Conservation (phyloP, 2,888 invertebrate genomes). For the Scotopteryx bipunctaria region DNA sequence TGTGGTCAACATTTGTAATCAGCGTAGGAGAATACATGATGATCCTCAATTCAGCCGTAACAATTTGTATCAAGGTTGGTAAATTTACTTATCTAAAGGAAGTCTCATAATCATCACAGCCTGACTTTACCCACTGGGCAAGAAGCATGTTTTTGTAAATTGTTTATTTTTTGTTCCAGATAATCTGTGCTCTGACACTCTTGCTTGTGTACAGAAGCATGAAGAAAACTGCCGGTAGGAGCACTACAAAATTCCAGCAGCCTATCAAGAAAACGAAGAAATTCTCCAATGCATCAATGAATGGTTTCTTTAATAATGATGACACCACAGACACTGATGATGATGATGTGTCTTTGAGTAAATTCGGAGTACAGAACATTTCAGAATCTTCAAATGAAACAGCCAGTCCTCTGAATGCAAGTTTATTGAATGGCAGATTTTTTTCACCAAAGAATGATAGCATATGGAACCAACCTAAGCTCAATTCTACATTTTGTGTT, state of each 20-base stretch:
- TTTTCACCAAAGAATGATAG: slow-evolving; percentile 66
- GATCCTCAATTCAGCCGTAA: slow-evolving; percentile 51
- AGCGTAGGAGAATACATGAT: slow-evolving; percentile 53
- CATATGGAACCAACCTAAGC: slow-evolving; percentile 68
- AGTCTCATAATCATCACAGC: no score
- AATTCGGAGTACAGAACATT: slow-evolving; percentile 71
- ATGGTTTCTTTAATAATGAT: slow-evolving; percentile 55
- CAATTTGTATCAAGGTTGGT: slow-evolving; percentile 68
- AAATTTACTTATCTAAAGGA: no score
- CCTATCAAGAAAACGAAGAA: slow-evolving; percentile 63
- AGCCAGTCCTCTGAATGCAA: slow-evolving; percentile 52
- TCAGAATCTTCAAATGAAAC: slow-evolving; percentile 72
- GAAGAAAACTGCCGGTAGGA: slow-evolving; percentile 43
- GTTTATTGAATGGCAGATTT: slow-evolving; percentile 61
- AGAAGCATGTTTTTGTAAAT: no score
- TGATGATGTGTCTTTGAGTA: slow-evolving; percentile 74
- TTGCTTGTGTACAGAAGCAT: slow-evolving; percentile 62
- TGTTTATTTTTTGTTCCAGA: slow-evolving; percentile 57
- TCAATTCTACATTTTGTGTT: slow-evolving; percentile 71
- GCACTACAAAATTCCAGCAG: slow-evolving; percentile 40
- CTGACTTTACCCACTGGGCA: no score
- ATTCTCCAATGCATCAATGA: slow-evolving; percentile 49
- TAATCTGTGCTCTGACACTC: slow-evolving; percentile 58
- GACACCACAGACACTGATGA: slow-evolving; percentile 68
- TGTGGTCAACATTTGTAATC: slow-evolving; percentile 68